Conservation (phyloP, 1,140 invertebrate species). For the Holcopasites calliopsidis region DNA sequence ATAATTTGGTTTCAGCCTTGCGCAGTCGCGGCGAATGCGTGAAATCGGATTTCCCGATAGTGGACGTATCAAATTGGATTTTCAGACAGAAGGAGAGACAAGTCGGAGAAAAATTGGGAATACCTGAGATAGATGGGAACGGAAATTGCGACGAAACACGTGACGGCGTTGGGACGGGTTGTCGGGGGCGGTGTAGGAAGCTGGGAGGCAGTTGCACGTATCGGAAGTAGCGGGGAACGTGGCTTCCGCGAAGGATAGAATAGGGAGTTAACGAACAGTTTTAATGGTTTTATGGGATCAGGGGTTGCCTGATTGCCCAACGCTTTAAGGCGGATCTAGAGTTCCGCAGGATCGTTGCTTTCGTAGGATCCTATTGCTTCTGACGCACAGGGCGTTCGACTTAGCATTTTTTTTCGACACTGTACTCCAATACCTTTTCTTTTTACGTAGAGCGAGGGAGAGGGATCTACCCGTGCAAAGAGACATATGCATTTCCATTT, state of each 20-base stretch:
- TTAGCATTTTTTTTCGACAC: too few relatives aligned
- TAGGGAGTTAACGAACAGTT: conserved; percentile 19
- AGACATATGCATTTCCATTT: too few relatives aligned
- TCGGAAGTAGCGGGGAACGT: conserved; percentile 40
- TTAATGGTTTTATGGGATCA: background rate
- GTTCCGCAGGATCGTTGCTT: background rate
- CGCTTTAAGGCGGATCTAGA: background rate
- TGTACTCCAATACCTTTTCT: too few relatives aligned
- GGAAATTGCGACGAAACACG: conserved; percentile 58
- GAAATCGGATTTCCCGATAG: conserved; percentile 39
- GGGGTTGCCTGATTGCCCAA: background rate
- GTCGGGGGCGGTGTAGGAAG: background rate
- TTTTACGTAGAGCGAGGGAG: too few relatives aligned
- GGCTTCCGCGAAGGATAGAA: background rate
- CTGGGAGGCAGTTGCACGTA: conserved; percentile 1
- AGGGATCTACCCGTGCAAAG: too few relatives aligned
- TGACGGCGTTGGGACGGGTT: conserved; percentile 24
- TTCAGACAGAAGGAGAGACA: conserved; percentile 41
- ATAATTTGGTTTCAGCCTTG: conserved; percentile 32
- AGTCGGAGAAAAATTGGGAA: conserved; percentile 27
- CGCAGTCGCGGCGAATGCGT: conserved; percentile 37
- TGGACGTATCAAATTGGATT: conserved; percentile 56
- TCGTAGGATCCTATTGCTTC: too few relatives aligned
- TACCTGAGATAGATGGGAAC: conserved; percentile 56
- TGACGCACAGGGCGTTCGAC: too few relatives aligned